A percentile compares a stretch with the other conserved stretches of the same genome.
phyloP scores from a whole-genome alignment of 2,113 vertebrate genomes.

The Ceyx melanurus region DNA sequence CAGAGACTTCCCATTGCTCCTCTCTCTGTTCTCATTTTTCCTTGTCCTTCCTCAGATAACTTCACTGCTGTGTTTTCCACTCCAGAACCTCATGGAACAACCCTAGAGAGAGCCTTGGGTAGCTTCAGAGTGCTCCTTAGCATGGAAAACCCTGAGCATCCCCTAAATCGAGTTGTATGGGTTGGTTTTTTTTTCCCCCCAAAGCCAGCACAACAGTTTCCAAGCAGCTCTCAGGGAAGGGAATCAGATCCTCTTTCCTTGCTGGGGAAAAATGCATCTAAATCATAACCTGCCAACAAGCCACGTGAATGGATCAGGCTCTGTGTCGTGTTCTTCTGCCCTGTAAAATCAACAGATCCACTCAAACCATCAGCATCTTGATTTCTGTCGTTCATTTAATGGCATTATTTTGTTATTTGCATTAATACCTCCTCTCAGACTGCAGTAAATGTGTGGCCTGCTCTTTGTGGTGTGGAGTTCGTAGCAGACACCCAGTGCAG shows the following conservation, averaged over 20 bases:
- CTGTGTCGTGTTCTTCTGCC: neutral
- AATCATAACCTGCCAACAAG: neutral
- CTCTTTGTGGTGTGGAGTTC: neutral
- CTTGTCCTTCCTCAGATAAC: constrained; percentile 10
- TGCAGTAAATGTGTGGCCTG: fast-evolving
- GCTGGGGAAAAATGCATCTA: neutral
- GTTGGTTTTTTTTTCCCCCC: neutral
- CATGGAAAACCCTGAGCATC: neutral
- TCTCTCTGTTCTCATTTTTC: too few species aligned
- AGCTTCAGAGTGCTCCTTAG: constrained; percentile 39
- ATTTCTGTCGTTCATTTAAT: neutral
- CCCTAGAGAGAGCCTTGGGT: constrained; percentile 56
- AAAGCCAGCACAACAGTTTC: neutral
- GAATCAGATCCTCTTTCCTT: neutral
- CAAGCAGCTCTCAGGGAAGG: neutral
- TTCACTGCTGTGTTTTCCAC: constrained; percentile 22
- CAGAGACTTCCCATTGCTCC: neutral
- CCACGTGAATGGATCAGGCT: fast-evolving
- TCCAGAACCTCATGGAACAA: constrained; percentile 46
- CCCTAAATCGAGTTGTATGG: neutral
- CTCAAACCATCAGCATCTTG: neutral
- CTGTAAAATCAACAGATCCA: neutral
- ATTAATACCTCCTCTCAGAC: neutral
- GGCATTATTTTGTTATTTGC: neutral
- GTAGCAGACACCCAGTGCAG: fast-evolving